Evolutionary conservation across 2,797 vertebrate species (phyloP).

Genomic region (Nannoperca australis): DNA sequence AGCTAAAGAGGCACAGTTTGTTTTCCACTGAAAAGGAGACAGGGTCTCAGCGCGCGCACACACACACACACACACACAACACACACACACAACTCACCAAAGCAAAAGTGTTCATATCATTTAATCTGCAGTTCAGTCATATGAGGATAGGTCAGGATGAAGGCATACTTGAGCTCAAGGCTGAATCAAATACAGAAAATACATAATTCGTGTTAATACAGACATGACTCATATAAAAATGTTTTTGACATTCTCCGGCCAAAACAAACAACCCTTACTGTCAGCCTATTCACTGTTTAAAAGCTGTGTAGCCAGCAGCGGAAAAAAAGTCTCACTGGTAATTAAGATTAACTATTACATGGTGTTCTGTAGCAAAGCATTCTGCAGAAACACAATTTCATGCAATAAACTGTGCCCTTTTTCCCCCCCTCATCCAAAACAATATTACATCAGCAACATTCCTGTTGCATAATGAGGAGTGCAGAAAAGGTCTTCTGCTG

Average conservation of each 20-base stretch:
- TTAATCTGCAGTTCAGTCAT: constrained; percentile 6
- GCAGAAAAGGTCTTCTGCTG: constrained; percentile 37
- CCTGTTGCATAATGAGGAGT: constrained; percentile 59
- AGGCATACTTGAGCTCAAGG: constrained; percentile 15
- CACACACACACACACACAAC: not conserved
- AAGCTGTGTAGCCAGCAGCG: not conserved
- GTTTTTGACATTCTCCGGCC: constrained; percentile 1
- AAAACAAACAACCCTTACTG: not conserved
- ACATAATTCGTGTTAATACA: not conserved
- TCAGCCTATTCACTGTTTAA: constrained; percentile 29
- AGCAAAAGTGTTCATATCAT: constrained; percentile 1
- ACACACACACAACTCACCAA: not conserved
- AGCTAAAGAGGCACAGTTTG: constrained; percentile 56
- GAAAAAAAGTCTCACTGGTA: constrained; percentile 17
- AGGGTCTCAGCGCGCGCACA: not conserved
- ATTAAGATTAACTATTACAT: constrained; percentile 21
- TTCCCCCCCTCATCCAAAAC: constrained; percentile 18
- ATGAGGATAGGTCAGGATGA: not conserved
- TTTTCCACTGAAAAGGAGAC: constrained; percentile 38
- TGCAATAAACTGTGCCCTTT: constrained; percentile 13
- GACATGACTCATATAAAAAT: not conserved
- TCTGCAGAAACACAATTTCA: constrained; percentile 20
- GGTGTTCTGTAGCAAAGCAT: constrained; percentile 8
- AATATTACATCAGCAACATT: constrained; percentile 65
- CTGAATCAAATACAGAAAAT: constrained; percentile 26